These are phyloP conservation scores for Diogma glabrata DNA, from an alignment of 2,888 invertebrate species.

Conservation along the genomic window DNA sequence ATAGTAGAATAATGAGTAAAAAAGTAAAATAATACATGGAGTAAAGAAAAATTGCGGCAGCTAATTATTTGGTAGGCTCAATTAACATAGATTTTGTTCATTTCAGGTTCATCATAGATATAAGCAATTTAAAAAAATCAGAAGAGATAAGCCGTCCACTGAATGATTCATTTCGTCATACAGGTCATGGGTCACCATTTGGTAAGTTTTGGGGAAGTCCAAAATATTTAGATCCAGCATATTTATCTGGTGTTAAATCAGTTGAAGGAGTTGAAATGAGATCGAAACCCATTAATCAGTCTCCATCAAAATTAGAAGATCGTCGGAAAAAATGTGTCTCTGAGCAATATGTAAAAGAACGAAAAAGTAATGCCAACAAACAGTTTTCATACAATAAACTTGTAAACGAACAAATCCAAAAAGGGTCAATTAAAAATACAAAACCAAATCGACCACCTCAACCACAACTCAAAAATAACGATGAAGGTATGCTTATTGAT, in stretches of 20 bases:
- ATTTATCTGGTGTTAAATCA: slow-evolving; percentile 25
- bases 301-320: slow-evolving; percentile 19
- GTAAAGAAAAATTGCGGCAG: no score
- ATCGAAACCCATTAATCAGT: neutral
- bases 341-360: slow-evolving; percentile 30
- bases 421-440: slow-evolving; percentile 19
- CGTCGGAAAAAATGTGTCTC: slow-evolving; percentile 37
- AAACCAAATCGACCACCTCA: slow-evolving; percentile 38
- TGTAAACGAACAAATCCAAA: slow-evolving; percentile 48
- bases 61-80: no score
- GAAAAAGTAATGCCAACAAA: slow-evolving; percentile 40
- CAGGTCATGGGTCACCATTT: slow-evolving; percentile 60
- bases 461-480: slow-evolving; percentile 24
- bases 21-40: no score
- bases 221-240: slow-evolving; percentile 64
- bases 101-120: slow-evolving; percentile 56
- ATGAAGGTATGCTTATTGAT: slow-evolving; percentile 65
- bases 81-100: no score
- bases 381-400: slow-evolving; percentile 78
- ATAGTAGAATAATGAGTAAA: no score
- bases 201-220: slow-evolving; percentile 81
- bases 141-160: slow-evolving; percentile 68
- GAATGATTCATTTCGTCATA: slow-evolving; percentile 72
- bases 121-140: slow-evolving; percentile 47
- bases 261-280: neutral